Base-by-base conservation (phyloP, 2,113 vertebrate genomes). In the Lanius collurio region DNA sequence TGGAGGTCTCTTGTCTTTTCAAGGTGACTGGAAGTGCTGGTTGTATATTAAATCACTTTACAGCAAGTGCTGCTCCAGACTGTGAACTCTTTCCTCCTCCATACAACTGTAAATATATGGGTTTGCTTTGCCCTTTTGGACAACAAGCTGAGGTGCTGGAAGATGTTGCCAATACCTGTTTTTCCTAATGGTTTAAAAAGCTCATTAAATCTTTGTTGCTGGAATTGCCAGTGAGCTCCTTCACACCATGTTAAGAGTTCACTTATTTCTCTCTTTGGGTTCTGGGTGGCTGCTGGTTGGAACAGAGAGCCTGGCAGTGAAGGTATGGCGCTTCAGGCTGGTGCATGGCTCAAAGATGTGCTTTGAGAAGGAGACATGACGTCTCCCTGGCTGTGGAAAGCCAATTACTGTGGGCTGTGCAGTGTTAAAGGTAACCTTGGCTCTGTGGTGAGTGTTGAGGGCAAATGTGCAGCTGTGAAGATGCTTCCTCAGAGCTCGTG, bases 1-100 rank as follows among this genome's bases (percentile, higher is more conserved):
- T 24, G 52, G 86, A 88, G 33, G 12, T 39, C 47, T 74, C 39
- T 47, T 30, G 46, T 15, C 27, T 73, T 53, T 64, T 30, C 26
- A n/a, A 12, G 70, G 35, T 52, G 64, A 10, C 79, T 91, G 71
- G 63, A 87, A 73, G 41, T 44, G 57, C 65, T 68, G 62, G 27
- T 73, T 82, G 2, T 50, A 17, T 20, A 3, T 73, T 63, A 24
- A 41, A 0, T 71, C 9, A 4, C 0, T 1, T 68, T 24, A 17
- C 3, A 4, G 50, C 0, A 0, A 79, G 9, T 10, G 24, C 49
- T 73, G 53, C 63, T 83, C 15, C 1, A 6, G 39, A 20, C 44
- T 53, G 6, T 6, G 50, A 65, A 50, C 68, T 57, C n/a, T n/a
- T 44, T 73, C 30, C 10, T 89, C 15, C 49, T 79, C 30, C 12